Percentiles rank a stretch among this genome's conserved stretches.
Evolutionary conservation across 2,113 vertebrate species (phyloP).

Genomic region (Hucho hucho): DNA sequence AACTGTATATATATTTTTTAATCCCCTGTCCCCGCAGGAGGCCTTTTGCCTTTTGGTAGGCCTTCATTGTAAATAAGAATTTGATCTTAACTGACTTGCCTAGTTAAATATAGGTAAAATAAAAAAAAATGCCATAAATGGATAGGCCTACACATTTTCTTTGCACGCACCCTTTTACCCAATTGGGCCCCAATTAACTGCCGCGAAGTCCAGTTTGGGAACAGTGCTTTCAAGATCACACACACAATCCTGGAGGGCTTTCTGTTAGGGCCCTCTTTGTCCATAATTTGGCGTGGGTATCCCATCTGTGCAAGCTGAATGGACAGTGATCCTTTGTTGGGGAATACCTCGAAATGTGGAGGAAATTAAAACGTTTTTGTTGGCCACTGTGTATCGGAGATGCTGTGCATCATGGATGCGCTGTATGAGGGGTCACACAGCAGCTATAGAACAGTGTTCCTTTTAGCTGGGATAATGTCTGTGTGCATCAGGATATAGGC

Average conservation of each 20-base stretch:
- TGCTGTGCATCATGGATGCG: not conserved
- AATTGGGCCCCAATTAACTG: constrained; percentile 67
- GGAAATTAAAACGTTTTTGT: constrained; percentile 14
- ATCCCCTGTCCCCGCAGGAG: no score
- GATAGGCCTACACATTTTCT: constrained; percentile 26
- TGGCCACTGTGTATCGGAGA: constrained; percentile 4
- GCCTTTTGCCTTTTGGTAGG: no score
- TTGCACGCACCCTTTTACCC: constrained; percentile 61
- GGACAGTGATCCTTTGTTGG: constrained; percentile 59
- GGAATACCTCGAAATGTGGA: constrained; percentile 28
- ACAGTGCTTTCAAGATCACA: constrained; percentile 38
- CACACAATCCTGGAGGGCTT: constrained; percentile 47
- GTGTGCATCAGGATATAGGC: no score
- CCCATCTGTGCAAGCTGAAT: constrained; percentile 69
- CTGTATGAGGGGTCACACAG: not conserved
- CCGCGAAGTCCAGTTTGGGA: constrained; percentile 56
- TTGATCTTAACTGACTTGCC: no score
- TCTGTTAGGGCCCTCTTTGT: constrained; percentile 66
- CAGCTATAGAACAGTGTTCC: not conserved
- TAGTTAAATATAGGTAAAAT: no score
- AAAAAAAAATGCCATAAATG: constrained; percentile 4
- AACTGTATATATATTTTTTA: no score
- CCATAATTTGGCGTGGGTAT: constrained; percentile 66
- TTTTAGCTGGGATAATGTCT: not conserved
- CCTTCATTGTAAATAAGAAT: no score